Conservation (phyloP, 2,113 vertebrate species). For the Candoia aspera region DNA sequence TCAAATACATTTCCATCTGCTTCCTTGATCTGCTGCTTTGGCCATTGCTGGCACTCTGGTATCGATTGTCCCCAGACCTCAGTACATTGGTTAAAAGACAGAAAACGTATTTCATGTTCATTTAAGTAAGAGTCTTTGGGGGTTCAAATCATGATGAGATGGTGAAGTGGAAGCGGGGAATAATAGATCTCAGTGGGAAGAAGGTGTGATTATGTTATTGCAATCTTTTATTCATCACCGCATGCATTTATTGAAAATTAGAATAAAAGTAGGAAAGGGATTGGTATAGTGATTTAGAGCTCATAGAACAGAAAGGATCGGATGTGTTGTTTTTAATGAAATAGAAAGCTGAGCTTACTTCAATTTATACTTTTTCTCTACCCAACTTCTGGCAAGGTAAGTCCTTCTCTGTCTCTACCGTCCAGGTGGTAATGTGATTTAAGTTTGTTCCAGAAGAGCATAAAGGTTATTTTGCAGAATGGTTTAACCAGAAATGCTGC, state of each 20-base stretch:
- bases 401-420: background rate
- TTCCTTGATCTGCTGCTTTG: slow-evolving; percentile 27
- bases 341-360: slow-evolving; percentile 4
- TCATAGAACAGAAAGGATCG: slow-evolving; percentile 22
- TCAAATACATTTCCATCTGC: slow-evolving; percentile 1
- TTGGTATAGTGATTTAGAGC: slow-evolving; percentile 4
- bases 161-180: slow-evolving; percentile 22
- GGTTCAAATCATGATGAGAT: slow-evolving; percentile 22
- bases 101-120: background rate
- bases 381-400: background rate
- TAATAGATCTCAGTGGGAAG: slow-evolving; percentile 22
- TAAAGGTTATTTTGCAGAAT: background rate
- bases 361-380: background rate
- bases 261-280: background rate
- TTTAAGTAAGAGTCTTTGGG: slow-evolving; percentile 1
- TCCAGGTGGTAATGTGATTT: background rate
- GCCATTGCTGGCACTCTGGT: slow-evolving; percentile 11
- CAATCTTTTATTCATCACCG: slow-evolving; percentile 27
- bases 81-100: background rate
- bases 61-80: slow-evolving; percentile 7
- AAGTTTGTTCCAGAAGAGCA: background rate
- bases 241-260: slow-evolving; percentile 9
- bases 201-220: slow-evolving; percentile 19
- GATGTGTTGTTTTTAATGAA: slow-evolving; percentile 11
- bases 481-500: background rate